Conservation (phyloP, 2,113 vertebrate genomes). For the Clarias macrocephalus region DNA sequence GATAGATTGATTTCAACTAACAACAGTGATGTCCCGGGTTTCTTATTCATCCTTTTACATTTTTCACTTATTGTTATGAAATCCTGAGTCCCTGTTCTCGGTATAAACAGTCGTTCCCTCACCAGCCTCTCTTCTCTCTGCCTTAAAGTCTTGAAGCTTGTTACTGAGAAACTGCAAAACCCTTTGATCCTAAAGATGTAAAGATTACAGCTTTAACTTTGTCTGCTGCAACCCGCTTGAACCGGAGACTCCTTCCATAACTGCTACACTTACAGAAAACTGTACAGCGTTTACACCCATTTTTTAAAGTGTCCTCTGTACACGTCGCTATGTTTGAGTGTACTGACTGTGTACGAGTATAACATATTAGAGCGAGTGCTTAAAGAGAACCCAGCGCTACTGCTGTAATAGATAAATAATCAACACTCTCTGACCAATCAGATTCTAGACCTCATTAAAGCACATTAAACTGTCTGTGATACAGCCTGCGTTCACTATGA, state of each 20-base stretch:
- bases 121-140: background rate
- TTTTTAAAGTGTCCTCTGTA: no score
- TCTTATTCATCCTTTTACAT: background rate
- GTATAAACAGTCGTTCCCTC: background rate
- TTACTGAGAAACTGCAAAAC: no score
- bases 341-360: no score
- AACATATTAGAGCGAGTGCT: background rate
- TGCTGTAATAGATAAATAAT: background rate
- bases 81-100: background rate
- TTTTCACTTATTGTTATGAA: no score
- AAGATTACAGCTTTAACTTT: background rate
- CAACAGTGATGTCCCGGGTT: background rate
- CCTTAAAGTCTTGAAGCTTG: background rate
- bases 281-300: background rate
- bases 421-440: background rate
- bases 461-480: conserved; percentile 56
- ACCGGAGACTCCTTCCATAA: conserved; percentile 2
- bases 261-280: background rate
- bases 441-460: background rate
- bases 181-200: background rate
- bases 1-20: background rate
- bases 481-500: conserved; percentile 61
- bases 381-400: background rate
- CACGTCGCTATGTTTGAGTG: background rate
- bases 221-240: background rate